Conservation (phyloP, 2,888 invertebrate species). For the Tiliacea aurago region DNA sequence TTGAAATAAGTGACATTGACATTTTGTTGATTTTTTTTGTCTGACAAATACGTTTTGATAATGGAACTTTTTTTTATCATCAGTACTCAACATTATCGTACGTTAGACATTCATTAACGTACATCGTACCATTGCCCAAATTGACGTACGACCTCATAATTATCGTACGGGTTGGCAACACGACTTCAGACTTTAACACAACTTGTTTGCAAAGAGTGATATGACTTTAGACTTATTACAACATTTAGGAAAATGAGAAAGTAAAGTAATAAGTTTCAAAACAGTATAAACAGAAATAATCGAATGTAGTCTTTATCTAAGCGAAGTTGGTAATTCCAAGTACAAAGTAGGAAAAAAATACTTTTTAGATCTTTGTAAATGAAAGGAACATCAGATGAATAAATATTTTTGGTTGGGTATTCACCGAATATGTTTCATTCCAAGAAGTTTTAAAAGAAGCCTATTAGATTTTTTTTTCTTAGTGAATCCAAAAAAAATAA, state of each 20-base stretch:
- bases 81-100: too few species aligned
- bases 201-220: conserved; percentile 22
- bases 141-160: too few species aligned
- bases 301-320: background rate
- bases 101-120: too few species aligned
- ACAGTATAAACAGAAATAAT: background rate
- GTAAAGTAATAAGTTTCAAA: background rate
- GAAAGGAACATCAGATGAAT: background rate
- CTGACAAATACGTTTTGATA: too few species aligned
- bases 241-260: background rate
- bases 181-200: background rate
- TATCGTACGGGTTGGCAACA: too few species aligned
- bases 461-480: too few species aligned
- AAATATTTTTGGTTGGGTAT: background rate
- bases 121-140: too few species aligned
- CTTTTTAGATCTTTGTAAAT: conserved; percentile 10
- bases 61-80: too few species aligned
- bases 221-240: background rate
- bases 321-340: background rate
- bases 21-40: too few species aligned
- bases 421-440: conserved; percentile 7
- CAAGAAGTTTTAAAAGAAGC: background rate
- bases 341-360: background rate
- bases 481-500: background rate
- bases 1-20: too few species aligned